Evolutionary conservation across 2,888 invertebrate species (phyloP).

Genomic region (Ashinkailepas kermadecensis): DNA sequence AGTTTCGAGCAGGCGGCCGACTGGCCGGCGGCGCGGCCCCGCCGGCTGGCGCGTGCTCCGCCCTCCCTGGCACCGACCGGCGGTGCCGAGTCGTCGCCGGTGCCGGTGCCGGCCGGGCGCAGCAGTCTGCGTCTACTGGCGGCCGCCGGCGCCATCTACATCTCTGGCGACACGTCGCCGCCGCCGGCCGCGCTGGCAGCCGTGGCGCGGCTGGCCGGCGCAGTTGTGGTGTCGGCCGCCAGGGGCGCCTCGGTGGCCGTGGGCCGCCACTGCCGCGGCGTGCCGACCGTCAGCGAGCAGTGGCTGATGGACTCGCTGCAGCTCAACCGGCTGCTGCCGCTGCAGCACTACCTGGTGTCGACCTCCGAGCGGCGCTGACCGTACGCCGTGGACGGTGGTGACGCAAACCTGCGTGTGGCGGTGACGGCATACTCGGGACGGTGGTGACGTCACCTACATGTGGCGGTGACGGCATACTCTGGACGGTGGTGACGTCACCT

Average conservation of each 20-base stretch:
- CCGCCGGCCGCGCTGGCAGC: background rate
- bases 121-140: background rate
- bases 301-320: conserved; percentile 1
- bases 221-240: background rate
- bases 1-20: background rate
- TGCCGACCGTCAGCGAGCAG: background rate
- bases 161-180: background rate
- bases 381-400: background rate
- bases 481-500: too few relatives aligned
- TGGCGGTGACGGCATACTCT: too few relatives aligned
- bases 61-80: background rate
- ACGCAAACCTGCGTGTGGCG: background rate
- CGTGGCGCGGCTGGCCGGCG: conserved; percentile 13
- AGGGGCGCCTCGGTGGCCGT: conserved; percentile 9
- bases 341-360: background rate
- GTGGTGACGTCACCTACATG: too few relatives aligned
- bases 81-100: background rate
- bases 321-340: background rate
- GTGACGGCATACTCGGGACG: background rate
- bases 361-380: too few relatives aligned
- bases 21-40: background rate
- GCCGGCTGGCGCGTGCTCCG: background rate
- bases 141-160: background rate
- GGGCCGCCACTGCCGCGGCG: background rate
- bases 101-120: background rate